Percentiles rank a stretch among this genome's conserved stretches.
phyloP scores from a whole-genome alignment of 2,888 invertebrate genomes.

The Copidosoma aretas region DNA sequence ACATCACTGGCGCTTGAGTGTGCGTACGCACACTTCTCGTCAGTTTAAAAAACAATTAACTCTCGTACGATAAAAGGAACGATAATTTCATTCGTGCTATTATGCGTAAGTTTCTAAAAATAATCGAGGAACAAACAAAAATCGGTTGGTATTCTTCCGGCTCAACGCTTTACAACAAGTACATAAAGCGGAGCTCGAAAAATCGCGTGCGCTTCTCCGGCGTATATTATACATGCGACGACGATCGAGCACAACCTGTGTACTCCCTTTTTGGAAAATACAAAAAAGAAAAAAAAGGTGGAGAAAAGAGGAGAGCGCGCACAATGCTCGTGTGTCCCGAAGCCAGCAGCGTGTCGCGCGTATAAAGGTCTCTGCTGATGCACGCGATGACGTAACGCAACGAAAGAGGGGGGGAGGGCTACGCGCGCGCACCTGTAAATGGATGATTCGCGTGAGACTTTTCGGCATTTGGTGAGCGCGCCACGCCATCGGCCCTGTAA shows the following conservation, averaged over 20 bases:
- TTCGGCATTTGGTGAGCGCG: slow-evolving; percentile 44
- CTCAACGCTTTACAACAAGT: too few relatives aligned
- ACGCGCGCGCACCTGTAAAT: slow-evolving; percentile 47
- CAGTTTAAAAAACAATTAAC: slow-evolving; percentile 5
- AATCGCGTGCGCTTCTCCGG: slow-evolving; percentile 20
- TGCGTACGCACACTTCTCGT: too few relatives aligned
- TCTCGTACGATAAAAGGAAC: background rate
- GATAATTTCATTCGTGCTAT: too few relatives aligned
- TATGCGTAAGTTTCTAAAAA: too few relatives aligned
- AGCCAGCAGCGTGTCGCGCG: background rate
- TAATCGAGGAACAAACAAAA: too few relatives aligned
- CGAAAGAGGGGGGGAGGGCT: background rate
- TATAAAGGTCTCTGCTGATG: slow-evolving; percentile 8
- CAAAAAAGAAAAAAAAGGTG: background rate
- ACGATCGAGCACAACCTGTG: background rate
- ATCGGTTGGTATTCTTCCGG: too few relatives aligned
- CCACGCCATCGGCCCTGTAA: background rate
- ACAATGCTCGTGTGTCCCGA: background rate
- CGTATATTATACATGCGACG: too few relatives aligned
- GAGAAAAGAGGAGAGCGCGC: background rate
- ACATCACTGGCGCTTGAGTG: too few relatives aligned
- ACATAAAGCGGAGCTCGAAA: slow-evolving; percentile 16
- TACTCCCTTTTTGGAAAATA: background rate
- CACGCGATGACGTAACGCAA: slow-evolving; percentile 18
- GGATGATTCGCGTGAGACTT: slow-evolving; percentile 50